phyloP scores from a whole-genome alignment of 2,888 invertebrate species.

The Tolmerus cingulatus region DNA sequence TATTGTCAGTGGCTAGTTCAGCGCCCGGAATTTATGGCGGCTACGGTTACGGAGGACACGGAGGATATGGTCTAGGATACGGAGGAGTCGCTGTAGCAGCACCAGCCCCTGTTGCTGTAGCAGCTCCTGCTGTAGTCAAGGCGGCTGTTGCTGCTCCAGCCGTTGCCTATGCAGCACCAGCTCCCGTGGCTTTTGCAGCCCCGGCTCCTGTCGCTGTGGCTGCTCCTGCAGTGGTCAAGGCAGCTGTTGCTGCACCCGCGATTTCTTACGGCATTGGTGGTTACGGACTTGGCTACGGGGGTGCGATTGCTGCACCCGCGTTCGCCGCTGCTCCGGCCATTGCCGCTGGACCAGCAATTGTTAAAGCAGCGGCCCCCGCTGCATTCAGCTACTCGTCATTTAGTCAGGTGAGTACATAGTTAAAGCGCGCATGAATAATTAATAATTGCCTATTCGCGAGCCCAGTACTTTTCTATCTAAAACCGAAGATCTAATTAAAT shows the following conservation, averaged over 20 bases:
- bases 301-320: constrained; percentile 14
- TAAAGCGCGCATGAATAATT: background rate
- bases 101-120: constrained; percentile 25
- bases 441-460: background rate
- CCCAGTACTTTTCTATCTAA: background rate
- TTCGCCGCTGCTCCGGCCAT: constrained; percentile 50
- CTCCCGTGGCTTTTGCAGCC: background rate
- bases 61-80: background rate
- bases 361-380: constrained; percentile 45
- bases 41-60: background rate
- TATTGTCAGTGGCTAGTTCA: constrained; percentile 44
- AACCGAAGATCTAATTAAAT: background rate
- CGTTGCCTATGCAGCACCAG: background rate
- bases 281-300: constrained; percentile 27
- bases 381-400: constrained; percentile 56
- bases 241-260: background rate
- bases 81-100: background rate
- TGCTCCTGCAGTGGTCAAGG: background rate
- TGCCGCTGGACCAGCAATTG: constrained; percentile 51
- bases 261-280: background rate
- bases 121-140: constrained; percentile 42
- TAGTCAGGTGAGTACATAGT: constrained; percentile 56
- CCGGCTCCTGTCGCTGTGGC: background rate
- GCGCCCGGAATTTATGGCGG: constrained; percentile 41
- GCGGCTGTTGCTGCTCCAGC: background rate